phyloP scores from a whole-genome alignment of 2,113 vertebrate species.

The Leucoraja erinaceus region DNA sequence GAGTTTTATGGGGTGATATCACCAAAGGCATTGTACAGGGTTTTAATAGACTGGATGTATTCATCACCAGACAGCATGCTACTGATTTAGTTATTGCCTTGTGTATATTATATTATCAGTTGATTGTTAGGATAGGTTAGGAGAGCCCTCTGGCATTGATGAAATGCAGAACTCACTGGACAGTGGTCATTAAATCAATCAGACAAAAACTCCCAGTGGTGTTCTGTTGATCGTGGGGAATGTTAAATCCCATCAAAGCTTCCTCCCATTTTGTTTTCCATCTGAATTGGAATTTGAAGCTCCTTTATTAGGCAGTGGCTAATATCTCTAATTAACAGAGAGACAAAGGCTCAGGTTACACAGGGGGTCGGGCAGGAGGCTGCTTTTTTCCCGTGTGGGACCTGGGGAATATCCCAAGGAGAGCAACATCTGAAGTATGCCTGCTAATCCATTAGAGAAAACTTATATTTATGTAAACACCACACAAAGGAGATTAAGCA shows the following conservation, averaged over 20 bases:
- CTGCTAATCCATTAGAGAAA: constrained; percentile 36
- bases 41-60: not conserved
- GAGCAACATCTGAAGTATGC: constrained; percentile 5
- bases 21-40: not conserved
- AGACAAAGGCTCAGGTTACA: constrained; percentile 35
- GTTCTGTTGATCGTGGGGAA: constrained; percentile 22
- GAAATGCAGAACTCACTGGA: not conserved
- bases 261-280: constrained; percentile 31
- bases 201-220: not conserved
- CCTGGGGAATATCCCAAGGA: constrained; percentile 22
- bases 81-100: constrained; percentile 9
- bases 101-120: not conserved
- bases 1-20: constrained; percentile 16
- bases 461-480: constrained; percentile 34
- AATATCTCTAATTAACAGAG: constrained; percentile 31
- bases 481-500: constrained; percentile 36
- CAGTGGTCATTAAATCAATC: constrained; percentile 31
- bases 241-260: constrained; percentile 37
- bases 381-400: not conserved
- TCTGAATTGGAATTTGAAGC: constrained; percentile 17
- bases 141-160: constrained; percentile 33
- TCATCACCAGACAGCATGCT: not conserved
- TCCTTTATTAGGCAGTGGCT: constrained; percentile 25
- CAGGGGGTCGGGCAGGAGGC: not conserved
- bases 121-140: constrained; percentile 21